phyloP scores from a whole-genome alignment of 2,888 invertebrate genomes.

The Andrena trimmerana region DNA sequence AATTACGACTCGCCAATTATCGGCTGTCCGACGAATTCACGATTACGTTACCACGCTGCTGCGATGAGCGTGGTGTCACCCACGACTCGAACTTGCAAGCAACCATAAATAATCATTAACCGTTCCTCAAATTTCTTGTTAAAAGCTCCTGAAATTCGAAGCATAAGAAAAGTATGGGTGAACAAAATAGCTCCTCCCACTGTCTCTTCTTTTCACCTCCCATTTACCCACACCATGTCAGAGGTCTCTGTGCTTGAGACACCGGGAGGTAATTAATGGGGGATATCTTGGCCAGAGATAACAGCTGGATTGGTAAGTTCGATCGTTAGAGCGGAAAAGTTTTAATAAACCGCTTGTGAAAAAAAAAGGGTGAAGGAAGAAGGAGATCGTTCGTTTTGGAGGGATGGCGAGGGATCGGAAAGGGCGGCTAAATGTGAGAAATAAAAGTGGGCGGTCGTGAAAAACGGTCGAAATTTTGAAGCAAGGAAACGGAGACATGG shows the following conservation, averaged over 20 bases:
- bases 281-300: constrained; percentile 54
- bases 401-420: neutral
- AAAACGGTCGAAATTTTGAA: constrained; percentile 38
- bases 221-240: neutral
- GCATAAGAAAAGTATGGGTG: neutral
- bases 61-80: neutral
- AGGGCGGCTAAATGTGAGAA: constrained; percentile 17
- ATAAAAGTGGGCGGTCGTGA: constrained; percentile 24
- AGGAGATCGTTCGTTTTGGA: neutral
- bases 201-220: neutral
- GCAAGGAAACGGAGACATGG: constrained; percentile 18
- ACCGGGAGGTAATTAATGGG: constrained; percentile 64
- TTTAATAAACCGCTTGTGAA: constrained; percentile 65
- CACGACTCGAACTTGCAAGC: neutral
- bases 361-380: constrained; percentile 9
- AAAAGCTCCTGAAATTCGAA: neutral
- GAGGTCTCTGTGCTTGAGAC: constrained; percentile 38
- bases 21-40: constrained; percentile 37
- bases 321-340: constrained; percentile 68
- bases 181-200: constrained; percentile 32
- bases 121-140: neutral
- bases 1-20: constrained; percentile 44
- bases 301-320: constrained; percentile 65
- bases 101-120: neutral
- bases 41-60: constrained; percentile 52